Evolutionary conservation across 2,797 vertebrate species (phyloP).

Genomic region (Cyclura pinguis): DNA sequence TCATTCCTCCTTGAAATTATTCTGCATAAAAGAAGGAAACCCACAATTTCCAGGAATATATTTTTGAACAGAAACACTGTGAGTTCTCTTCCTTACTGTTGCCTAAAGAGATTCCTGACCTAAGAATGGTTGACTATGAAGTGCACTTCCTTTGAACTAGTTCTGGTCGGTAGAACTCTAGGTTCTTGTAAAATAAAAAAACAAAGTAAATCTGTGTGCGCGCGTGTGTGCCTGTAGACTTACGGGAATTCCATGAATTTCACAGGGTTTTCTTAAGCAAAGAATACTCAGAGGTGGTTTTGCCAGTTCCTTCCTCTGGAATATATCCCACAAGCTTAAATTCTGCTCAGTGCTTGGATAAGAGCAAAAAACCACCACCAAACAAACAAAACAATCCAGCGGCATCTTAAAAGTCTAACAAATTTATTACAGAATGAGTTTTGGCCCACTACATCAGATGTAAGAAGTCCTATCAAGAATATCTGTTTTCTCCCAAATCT

Average conservation of each 20-base stretch:
- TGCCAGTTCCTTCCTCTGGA: too few relatives aligned
- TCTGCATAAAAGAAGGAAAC: background rate
- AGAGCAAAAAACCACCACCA: background rate
- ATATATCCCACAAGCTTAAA: background rate
- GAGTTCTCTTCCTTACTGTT: background rate
- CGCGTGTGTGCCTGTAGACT: too few relatives aligned
- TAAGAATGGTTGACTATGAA: background rate
- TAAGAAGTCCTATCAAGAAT: background rate
- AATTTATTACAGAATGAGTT: background rate
- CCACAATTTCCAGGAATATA: too few relatives aligned
- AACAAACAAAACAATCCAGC: background rate
- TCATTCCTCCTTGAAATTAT: background rate
- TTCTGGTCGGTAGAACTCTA: background rate
- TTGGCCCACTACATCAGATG: background rate
- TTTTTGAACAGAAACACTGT: background rate
- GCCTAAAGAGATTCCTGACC: background rate
- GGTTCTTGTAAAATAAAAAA: background rate
- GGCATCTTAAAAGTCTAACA: background rate
- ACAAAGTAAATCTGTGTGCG: too few relatives aligned
- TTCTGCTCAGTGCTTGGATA: background rate
- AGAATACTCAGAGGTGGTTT: too few relatives aligned
- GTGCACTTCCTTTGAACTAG: background rate
- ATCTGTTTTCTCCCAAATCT: too few relatives aligned
- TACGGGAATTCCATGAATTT: too few relatives aligned
- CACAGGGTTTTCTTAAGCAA: too few relatives aligned